Percentiles rank a stretch among this genome's conserved stretches.
Evolutionary conservation across 2,888 invertebrate species (phyloP).

Genomic region (Diogma glabrata): DNA sequence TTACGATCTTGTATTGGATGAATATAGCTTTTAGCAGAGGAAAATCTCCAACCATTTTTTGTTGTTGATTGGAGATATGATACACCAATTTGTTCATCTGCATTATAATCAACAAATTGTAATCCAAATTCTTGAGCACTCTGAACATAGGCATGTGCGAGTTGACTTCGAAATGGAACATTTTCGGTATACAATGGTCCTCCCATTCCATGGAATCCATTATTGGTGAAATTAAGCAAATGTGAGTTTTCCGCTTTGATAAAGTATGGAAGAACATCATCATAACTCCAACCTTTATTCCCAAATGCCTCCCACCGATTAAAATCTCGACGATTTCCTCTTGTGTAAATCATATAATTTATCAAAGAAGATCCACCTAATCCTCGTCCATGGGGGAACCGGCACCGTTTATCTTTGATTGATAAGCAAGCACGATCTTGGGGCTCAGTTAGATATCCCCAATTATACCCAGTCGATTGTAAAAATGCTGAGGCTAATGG

Average conservation of each 20-base stretch:
- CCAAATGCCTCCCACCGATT: slow-evolving; percentile 35
- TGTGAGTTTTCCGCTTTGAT: slow-evolving; percentile 39
- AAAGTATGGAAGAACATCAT: slow-evolving; percentile 39
- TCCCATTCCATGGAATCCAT: slow-evolving; percentile 18
- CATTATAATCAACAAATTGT: slow-evolving; percentile 30
- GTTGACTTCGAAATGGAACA: slow-evolving; percentile 32
- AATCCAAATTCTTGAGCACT: slow-evolving; percentile 45
- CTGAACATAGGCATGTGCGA: slow-evolving; percentile 46
- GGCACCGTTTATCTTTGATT: slow-evolving; percentile 23
- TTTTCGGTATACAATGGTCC: slow-evolving; percentile 32
- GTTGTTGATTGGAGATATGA: slow-evolving; percentile 42
- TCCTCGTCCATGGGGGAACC: slow-evolving; percentile 38
- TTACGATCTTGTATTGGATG: slow-evolving; percentile 34
- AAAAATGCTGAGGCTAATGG: slow-evolving; percentile 42
- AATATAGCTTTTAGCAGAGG: slow-evolving; percentile 42
- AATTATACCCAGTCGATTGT: slow-evolving; percentile 46
- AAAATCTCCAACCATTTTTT: slow-evolving; percentile 38
- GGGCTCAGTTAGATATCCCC: slow-evolving; percentile 48
- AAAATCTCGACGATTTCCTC: slow-evolving; percentile 38
- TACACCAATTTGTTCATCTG: slow-evolving; percentile 38
- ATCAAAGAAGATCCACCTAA: slow-evolving; percentile 40
- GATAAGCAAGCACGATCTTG: slow-evolving; percentile 40
- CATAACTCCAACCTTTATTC: slow-evolving; percentile 29
- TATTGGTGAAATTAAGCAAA: slow-evolving; percentile 37
- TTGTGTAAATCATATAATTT: slow-evolving; percentile 39